These are phyloP conservation scores for Malurus cyaneus DNA, from an alignment of 2,113 vertebrate species.

Conservation along the genomic window DNA sequence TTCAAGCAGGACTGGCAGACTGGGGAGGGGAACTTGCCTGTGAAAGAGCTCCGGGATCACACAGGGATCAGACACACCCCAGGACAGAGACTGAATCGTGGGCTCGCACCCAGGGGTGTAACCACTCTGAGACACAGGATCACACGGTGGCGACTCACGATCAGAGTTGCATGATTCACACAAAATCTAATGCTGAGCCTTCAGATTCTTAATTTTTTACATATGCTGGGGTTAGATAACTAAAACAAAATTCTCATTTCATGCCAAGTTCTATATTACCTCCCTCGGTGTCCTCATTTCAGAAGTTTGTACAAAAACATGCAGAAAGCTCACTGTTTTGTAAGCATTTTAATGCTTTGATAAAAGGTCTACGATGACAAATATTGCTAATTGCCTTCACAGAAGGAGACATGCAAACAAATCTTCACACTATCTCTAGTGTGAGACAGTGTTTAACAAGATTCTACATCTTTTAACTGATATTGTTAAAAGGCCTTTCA, in stretches of 20 bases:
- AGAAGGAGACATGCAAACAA: not conserved
- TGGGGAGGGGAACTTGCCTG: fast-evolving
- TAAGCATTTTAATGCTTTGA: not conserved
- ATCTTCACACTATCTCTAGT: not conserved
- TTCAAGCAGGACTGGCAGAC: not conserved
- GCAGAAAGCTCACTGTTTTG: not conserved
- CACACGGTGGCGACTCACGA: fast-evolving
- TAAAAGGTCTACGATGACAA: not conserved
- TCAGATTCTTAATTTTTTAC: not conserved
- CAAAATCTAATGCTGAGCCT: not conserved
- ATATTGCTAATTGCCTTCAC: not conserved
- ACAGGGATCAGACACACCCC: not conserved
- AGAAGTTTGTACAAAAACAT: not conserved
- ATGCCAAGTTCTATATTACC: not conserved
- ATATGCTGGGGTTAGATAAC: not conserved
- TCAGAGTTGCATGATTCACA: not conserved
- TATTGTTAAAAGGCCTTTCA: not conserved
- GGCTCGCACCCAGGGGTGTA: not conserved
- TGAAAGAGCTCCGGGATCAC: not conserved
- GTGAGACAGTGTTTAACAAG: not conserved
- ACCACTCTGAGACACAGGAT: not conserved
- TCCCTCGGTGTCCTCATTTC: not conserved
- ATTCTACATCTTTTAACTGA: not conserved
- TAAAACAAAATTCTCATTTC: not conserved
- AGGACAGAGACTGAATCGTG: not conserved